Base-by-base conservation (phyloP, 2,888 invertebrate genomes). In the Halocaridina rubra region DNA sequence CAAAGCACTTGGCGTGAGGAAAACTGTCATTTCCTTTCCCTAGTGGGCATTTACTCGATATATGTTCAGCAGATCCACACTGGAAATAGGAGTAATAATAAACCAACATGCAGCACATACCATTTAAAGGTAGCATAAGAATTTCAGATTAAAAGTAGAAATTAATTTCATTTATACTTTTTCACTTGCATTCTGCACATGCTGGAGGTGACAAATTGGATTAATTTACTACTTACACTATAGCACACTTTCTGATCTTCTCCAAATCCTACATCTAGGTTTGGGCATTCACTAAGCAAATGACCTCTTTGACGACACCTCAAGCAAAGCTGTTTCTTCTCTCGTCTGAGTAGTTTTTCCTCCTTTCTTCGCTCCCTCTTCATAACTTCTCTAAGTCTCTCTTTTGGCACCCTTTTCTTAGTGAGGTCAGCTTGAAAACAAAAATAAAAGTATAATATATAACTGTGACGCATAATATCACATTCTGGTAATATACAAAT, bases 61-160 rank as follows among this genome's bases (percentile, higher is more conserved):
- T 94, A 90, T 97, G 97, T 90, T 97, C 97, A 3, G 95, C 95
- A 0, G 96, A 96, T 0, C 97, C 97, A 91, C 97, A 97, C 91
- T 96, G 96, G 90, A 90, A 97, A 97, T 72, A 16, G 30, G 3
- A 67, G 3, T 19, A 80, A 13, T 74, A 67, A 39, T 61, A n/a
- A n/a, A n/a, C n/a, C n/a, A n/a, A n/a, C n/a, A n/a, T n/a, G n/a
- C n/a, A n/a, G n/a, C n/a, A n/a, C n/a, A n/a, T n/a, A n/a, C n/a
- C n/a, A n/a, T n/a, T n/a, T n/a, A n/a, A n/a, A n/a, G n/a, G n/a
- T n/a, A n/a, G n/a, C n/a, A n/a, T n/a, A n/a, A n/a, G n/a, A n/a
- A n/a, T n/a, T n/a, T n/a, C n/a, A n/a, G n/a, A n/a, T n/a, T n/a
- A n/a, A n/a, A n/a, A n/a, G n/a, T n/a, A n/a, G n/a, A n/a, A n/a